Evolutionary conservation across 1,140 invertebrate species (phyloP).

Genomic region (Arctopsyche grandis): DNA sequence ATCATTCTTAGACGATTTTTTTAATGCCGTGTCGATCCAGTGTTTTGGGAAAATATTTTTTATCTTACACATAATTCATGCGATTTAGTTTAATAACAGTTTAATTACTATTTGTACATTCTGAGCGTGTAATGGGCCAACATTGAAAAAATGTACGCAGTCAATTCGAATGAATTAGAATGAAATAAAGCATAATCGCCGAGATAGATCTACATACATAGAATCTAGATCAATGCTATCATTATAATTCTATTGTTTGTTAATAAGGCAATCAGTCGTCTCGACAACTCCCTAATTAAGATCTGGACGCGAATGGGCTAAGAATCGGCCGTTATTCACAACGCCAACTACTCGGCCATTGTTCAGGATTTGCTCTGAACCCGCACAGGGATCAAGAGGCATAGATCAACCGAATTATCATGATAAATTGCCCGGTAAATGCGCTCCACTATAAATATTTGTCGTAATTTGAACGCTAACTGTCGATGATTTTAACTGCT

Average conservation of each 20-base stretch:
- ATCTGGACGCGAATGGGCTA: neutral
- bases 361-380: neutral
- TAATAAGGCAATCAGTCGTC: constrained; percentile 13
- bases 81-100: no score
- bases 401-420: no score
- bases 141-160: neutral
- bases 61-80: no score
- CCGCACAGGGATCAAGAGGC: no score
- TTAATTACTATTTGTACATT: no score
- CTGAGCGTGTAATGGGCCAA: no score
- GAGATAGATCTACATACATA: neutral
- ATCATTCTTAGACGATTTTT: no score
- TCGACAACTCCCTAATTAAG: neutral
- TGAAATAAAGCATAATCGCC: constrained; percentile 8
- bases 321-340: neutral
- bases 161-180: constrained; percentile 2
- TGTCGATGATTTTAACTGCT: no score
- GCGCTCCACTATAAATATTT: constrained; percentile 4
- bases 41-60: no score
- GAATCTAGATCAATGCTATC: neutral
- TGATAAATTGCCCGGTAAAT: no score
- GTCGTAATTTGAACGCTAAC: no score
- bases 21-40: no score
- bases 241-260: constrained; percentile 20
- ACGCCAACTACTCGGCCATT: neutral